Conservation (phyloP, 2,113 vertebrate species). For the Chlorodrepanis virens region DNA sequence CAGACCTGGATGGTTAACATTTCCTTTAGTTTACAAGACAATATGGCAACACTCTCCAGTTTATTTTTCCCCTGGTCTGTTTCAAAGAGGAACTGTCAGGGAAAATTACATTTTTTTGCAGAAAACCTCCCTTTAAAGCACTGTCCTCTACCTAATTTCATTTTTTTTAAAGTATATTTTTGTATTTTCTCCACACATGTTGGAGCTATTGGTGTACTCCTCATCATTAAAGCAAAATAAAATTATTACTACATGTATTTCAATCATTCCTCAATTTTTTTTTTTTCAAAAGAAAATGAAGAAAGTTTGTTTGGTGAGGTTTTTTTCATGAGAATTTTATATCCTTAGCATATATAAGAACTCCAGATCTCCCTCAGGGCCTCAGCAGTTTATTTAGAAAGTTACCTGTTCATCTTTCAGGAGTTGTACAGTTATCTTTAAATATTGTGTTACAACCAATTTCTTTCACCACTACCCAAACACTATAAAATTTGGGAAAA, state of each 20-base stretch:
- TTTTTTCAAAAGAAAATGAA: not conserved
- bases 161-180: not conserved
- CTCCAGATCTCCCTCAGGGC: not conserved
- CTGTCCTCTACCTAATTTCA: not conserved
- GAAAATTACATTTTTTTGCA: not conserved
- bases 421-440: not conserved
- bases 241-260: not conserved
- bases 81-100: not conserved
- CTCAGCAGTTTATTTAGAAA: not conserved
- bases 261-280: not conserved
- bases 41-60: not conserved
- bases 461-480: not conserved
- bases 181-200: not conserved
- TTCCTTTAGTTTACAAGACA: not conserved
- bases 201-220: not conserved
- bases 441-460: not conserved
- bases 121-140: not conserved
- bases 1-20: not conserved
- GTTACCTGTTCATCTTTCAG: not conserved
- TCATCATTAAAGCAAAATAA: not conserved
- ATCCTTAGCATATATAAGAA: not conserved
- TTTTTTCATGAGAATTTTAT: not conserved
- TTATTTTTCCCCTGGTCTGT: not conserved
- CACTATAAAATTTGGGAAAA: not conserved
- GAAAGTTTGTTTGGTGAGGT: not conserved